Evolutionary conservation across 2,113 vertebrate species (phyloP).

Genomic region (Psittacula cyanocephala): DNA sequence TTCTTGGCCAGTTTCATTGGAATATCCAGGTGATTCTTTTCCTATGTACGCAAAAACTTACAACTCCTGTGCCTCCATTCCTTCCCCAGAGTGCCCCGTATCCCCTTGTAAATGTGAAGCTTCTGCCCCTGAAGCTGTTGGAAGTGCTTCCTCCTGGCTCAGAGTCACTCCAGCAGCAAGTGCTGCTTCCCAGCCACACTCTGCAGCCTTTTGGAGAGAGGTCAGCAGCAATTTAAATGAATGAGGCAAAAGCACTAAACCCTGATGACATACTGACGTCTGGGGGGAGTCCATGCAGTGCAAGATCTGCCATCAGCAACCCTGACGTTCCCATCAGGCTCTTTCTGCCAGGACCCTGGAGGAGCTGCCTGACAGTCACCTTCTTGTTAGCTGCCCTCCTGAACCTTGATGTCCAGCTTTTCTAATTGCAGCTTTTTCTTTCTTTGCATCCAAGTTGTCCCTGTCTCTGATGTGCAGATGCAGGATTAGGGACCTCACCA

Average conservation of each 20-base stretch:
- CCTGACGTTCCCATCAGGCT: not conserved
- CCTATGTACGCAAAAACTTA: not conserved
- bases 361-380: not conserved
- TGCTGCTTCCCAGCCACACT: constrained; percentile 50
- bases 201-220: constrained; percentile 45
- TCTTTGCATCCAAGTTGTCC: not conserved
- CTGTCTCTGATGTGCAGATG: not conserved
- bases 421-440: not conserved
- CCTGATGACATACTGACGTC: not conserved
- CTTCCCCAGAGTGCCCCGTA: not conserved
- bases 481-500: not conserved
- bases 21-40: not conserved
- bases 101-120: constrained; percentile 26
- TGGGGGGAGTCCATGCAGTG: not conserved
- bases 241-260: constrained; percentile 20
- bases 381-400: not conserved
- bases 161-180: constrained; percentile 23
- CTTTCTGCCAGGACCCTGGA: not conserved
- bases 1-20: not conserved
- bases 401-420: not conserved
- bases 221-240: constrained; percentile 48
- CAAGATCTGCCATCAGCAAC: not conserved
- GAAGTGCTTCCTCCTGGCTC: constrained; percentile 36
- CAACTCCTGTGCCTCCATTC: not conserved
- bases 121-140: constrained; percentile 43